Base-by-base conservation (phyloP, 2,888 invertebrate species). In the Agonopterix arenella region DNA sequence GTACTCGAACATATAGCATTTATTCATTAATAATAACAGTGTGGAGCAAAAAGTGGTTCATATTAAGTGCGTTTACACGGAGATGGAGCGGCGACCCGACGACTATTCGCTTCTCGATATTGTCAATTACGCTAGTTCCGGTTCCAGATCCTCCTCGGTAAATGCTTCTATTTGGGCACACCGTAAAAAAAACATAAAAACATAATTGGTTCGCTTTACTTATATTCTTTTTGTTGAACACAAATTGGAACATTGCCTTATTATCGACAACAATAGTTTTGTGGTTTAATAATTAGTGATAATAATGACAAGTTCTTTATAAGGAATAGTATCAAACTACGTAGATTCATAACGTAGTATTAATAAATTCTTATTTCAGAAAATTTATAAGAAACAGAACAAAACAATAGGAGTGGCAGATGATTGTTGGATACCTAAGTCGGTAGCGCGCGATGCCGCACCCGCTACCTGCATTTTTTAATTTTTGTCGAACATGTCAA, bases 91-190 rank as follows among this genome's bases (percentile, higher is more conserved):
- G 49, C 52, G 50, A 50, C 48, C 57, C 54, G 51, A 58, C 60
- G 59, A 61, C 63, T 60, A 53, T 58, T 57, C 57, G 53, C 55
- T 52, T 45, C 28, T 42, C 52, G 58, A 67, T 68, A 78, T 80
- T 83, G 76, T 73, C 78, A 81, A 81, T 80, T 78, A 78, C 61
- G 47, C 67, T 70, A 80, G 85, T 85, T 86, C 86, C 86, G 84
- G 82, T 81, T 88, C 60, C 65, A 80, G 75, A 84, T 88, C 85
- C 84, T 85, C 76, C 70, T 84, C 62, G 50, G 66, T 79, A 78
- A 13, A 44, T 78, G 70, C 68, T 68, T 74, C 52, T 52, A 48
- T 66, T 73, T 69, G 64, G 62, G 58, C 58, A 64, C 61, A 62
- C 59, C 55, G 47, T 56, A 60, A 73, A 75, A n/a, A 67, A 66